Evolutionary conservation across 23 tunicate species (phyloP), one percentile per base, ranked within the genome.

Genomic region (Oikopleura dioica): DNA sequence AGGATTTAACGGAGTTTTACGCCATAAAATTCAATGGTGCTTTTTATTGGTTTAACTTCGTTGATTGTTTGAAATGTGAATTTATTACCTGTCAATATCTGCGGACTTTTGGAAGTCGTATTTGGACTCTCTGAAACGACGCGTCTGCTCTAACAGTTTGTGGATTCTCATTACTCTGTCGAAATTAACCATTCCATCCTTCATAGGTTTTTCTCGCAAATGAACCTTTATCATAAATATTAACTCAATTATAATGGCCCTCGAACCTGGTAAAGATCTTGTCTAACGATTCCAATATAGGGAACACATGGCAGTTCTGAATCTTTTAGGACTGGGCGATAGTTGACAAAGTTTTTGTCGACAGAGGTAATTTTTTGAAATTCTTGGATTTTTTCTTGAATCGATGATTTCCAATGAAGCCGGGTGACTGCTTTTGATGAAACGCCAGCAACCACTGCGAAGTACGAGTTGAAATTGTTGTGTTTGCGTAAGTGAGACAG

Each of bases 371-470:
- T 12, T 5, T 63, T 23, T 4, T 16, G 32, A 28, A 63, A 63
- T 63, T 63, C 72, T 23, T 28, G 4, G 30, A 63, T 63, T 28
- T 63, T 63, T 28, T 63, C 72, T 28, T 63, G 16, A 28, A 63
- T 12, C 26, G 4, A 2, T 2, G 4, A 12, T 21, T 63, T 63
- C 72, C 72, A 63, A 2, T 63, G 72, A 21, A 63, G 33, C 2
- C 72, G 72, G 2, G 72, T 63, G 72, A 63, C 72, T 28, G 72
- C 72, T 2, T 63, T 63, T 63, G 72, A 63, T 23, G 72, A 63
- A 28, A 63, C 26, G 2, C 72, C 72, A 24, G 72, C 72, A 24
- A 63, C 72, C 29, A 63, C 30, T 28, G 72, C 72, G 26, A 63
- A 63, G 26, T 63, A 63, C 30, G 72, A 63, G 26, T 63, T 63